Conservation (phyloP, 2,888 invertebrate species). For the Brachypterus glaber region DNA sequence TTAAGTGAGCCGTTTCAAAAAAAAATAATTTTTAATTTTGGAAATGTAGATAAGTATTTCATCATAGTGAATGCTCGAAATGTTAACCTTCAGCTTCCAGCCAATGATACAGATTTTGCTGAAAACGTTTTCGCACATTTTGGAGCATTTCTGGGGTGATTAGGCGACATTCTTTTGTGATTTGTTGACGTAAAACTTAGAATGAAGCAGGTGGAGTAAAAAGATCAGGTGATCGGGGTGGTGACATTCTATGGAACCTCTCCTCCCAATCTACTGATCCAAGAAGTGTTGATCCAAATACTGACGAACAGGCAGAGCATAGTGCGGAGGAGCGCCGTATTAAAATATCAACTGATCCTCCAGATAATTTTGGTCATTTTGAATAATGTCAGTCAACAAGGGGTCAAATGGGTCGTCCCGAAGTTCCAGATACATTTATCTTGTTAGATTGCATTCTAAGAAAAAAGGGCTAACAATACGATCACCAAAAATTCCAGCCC, state of each 20-base stretch:
- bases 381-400: constrained; percentile 1
- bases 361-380: neutral
- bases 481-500: too few species aligned
- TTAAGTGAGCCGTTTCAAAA: too few species aligned
- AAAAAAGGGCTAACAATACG: constrained; percentile 2
- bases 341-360: constrained; percentile 4
- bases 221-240: too few species aligned
- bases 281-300: too few species aligned
- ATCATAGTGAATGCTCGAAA: constrained; percentile 1
- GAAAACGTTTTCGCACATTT: too few species aligned
- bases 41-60: too few species aligned
- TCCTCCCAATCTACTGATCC: too few species aligned
- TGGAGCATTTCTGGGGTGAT: constrained; percentile 8
- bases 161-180: constrained; percentile 1
- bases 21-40: too few species aligned
- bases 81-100: neutral
- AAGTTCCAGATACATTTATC: constrained; percentile 1
- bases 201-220: constrained; percentile 2
- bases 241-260: too few species aligned
- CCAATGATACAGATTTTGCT: constrained; percentile 1
- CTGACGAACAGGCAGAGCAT: too few species aligned
- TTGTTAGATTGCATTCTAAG: constrained; percentile 4
- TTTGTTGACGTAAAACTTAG: constrained; percentile 6
- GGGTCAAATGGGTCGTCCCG: constrained; percentile 4
- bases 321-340: too few species aligned